Percentiles rank a stretch among this genome's conserved stretches.
These are phyloP conservation scores for Caiman crocodilus DNA, from an alignment of 2,797 vertebrate genomes.

Conservation along the genomic window DNA sequence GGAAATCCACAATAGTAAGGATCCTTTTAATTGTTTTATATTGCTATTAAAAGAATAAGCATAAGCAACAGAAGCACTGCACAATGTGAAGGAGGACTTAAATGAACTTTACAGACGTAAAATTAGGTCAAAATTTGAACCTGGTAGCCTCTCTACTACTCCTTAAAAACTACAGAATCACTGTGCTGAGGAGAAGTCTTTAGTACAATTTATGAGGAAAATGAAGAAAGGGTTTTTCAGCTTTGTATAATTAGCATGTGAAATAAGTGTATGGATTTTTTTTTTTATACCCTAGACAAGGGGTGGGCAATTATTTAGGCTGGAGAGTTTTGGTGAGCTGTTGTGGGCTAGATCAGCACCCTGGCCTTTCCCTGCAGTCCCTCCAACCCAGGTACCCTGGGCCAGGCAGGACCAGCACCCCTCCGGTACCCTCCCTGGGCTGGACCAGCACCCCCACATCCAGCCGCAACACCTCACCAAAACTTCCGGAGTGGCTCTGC, in stretches of 20 bases:
- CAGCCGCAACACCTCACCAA: no score
- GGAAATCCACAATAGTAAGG: neutral
- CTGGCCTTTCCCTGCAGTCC: no score
- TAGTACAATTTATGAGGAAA: neutral
- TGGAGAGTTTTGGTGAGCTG: no score
- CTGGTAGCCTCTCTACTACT: neutral
- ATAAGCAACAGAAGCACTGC: neutral
- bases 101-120: neutral
- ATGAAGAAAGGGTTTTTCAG: no score
- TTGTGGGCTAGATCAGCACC: no score
- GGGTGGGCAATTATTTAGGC: no score
- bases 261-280: neutral
- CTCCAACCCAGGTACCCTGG: no score
- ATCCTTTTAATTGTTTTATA: neutral
- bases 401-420: no score
- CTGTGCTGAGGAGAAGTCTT: neutral
- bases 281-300: neutral
- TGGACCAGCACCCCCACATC: no score
- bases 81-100: neutral
- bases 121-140: neutral
- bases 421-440: no score
- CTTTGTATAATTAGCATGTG: neutral
- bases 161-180: neutral
- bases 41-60: neutral
- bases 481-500: no score